A percentile compares a stretch with the other conserved stretches of the same genome.
phyloP scores from a whole-genome alignment of 2,797 vertebrate species.

The Fundulus diaphanus region DNA sequence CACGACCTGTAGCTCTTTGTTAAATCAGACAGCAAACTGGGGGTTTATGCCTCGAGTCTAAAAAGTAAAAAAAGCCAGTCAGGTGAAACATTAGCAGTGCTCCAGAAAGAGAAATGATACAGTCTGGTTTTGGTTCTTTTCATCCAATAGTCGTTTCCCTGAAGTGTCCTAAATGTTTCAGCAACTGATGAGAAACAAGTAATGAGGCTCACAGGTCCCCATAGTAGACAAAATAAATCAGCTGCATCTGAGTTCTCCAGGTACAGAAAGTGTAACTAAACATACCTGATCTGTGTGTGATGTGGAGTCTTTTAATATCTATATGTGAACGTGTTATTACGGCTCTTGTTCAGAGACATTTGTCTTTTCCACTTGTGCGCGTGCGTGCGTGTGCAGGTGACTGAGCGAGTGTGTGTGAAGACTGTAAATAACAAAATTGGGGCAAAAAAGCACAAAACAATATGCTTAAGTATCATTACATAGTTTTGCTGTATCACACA shows the following conservation, averaged over 20 bases:
- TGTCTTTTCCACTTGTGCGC: slow-evolving; percentile 15
- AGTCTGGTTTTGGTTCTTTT: slow-evolving; percentile 29
- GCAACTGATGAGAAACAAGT: slow-evolving; percentile 26
- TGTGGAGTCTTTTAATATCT: slow-evolving; percentile 38
- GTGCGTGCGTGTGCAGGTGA: slow-evolving; percentile 33
- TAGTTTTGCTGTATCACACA: slow-evolving; percentile 53
- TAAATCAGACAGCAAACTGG: slow-evolving; percentile 52
- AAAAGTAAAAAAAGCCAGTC: slow-evolving; percentile 2
- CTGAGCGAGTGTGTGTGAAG: slow-evolving; percentile 25
- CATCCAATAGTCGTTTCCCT: slow-evolving; percentile 27
- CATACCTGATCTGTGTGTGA: slow-evolving; percentile 38
- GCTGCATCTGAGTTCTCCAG: slow-evolving; percentile 37
- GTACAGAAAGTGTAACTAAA: slow-evolving; percentile 20
- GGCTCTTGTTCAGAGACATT: background rate
- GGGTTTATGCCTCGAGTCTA: slow-evolving; percentile 41
- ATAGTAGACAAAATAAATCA: slow-evolving; percentile 38
- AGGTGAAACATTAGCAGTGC: slow-evolving; percentile 53
- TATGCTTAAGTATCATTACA: slow-evolving; percentile 50
- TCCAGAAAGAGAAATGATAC: slow-evolving; percentile 43
- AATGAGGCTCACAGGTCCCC: slow-evolving; percentile 24
- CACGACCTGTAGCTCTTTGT: slow-evolving; percentile 87
- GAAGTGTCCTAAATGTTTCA: slow-evolving; percentile 48
- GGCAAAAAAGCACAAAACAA: slow-evolving; percentile 55
- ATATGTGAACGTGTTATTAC: slow-evolving; percentile 19
- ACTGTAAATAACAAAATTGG: slow-evolving; percentile 33